Base-by-base conservation (phyloP, 2,113 vertebrate species). In the Anthoscopus minutus region DNA sequence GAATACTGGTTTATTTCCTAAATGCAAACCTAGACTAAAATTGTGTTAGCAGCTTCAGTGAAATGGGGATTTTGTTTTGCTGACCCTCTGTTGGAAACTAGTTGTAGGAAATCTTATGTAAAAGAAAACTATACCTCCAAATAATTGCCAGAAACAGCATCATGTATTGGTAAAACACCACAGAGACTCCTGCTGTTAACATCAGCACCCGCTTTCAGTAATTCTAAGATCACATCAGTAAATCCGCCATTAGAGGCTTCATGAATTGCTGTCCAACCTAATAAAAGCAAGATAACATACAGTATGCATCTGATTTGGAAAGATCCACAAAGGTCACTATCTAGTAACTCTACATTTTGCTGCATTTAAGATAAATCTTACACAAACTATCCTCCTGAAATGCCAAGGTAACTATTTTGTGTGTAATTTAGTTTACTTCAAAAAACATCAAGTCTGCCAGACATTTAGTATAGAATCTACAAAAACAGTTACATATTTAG, bases 221-320 rank as follows among this genome's bases (percentile, higher is more conserved):
- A 97, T 80, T 98, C 98, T 82, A 95, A 67, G 35, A 98, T 97
- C 69, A 98, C 82, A 47, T 98, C 97, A 82, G 72, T 60, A 89
- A 93, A 94, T 47, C 98, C 98, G 12, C 27, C 11, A 7, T 2
- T 83, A 45, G 96, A 96, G 51, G 98, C 98, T 86, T 99, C 98
- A 79, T 99, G 99, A 89, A 99, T 97, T 78, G 99, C 97, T 25
- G 98, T 98, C 98, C 98, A 98, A 71, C 98, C 99, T 99, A 97
- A 78, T 20, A 95, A 96, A 92, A 86, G 20, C 45, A 94, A 86
- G 61, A 50, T 24, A 27, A 88, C 44, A 78, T 42, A 88, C 4
- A 72, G 51, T 28, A 78, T 28, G 5, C 11, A 89, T 58, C 10
- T 37, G 19, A 77, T 74, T 72, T 64, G 23, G 33, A 79, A 89